Evolutionary conservation across 2,797 vertebrate species (phyloP), one percentile per base, ranked within the genome.

Genomic region (Semotilus atromaculatus): DNA sequence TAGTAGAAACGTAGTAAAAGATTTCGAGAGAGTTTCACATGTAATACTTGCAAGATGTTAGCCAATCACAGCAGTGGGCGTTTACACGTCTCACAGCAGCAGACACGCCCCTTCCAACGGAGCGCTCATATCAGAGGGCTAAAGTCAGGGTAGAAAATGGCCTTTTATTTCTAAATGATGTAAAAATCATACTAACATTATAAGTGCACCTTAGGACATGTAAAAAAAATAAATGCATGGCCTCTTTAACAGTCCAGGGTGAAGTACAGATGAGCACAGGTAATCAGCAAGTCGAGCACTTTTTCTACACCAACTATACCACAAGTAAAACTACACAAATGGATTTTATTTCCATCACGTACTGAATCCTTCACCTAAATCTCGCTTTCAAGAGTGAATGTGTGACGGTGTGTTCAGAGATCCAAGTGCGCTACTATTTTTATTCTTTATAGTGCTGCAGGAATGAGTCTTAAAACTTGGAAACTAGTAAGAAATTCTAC

Each of bases 31-130:
- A 31, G 26, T 64, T 64, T 3, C 26, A 26, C 55, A 31, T 64
- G 60, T 31, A 64, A 64, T 64, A 64, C 60, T 64, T 64, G 60
- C 60, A 31, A 18, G 60, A 64, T 64, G 26, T 64, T 64, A 40
- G 31, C 31, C 51, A 58, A 14, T 55, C 31, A 77, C 21, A 77
- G 45, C 53, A n/a, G 31, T 77, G 75, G 73, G 55, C 34, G 55
- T 23, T 51, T 76, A 34, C 26, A 55, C 14, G 36, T 18, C 19
- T 36, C 60, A 18, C 60, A 64, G 60, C 60, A 29, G 60, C 45
- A 48, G 45, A 62, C 60, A 31, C 60, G 26, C 14, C 60, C 26
- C 60, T 31, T 64, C 60, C 60, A 58, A n/a, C 23, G 10, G 10
- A 58, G 55, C 10, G 23, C 23, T 58, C 55, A 58, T 13, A 60